Evolutionary conservation across 2,797 vertebrate species (phyloP).

Genomic region (Eutrigla gurnardus): DNA sequence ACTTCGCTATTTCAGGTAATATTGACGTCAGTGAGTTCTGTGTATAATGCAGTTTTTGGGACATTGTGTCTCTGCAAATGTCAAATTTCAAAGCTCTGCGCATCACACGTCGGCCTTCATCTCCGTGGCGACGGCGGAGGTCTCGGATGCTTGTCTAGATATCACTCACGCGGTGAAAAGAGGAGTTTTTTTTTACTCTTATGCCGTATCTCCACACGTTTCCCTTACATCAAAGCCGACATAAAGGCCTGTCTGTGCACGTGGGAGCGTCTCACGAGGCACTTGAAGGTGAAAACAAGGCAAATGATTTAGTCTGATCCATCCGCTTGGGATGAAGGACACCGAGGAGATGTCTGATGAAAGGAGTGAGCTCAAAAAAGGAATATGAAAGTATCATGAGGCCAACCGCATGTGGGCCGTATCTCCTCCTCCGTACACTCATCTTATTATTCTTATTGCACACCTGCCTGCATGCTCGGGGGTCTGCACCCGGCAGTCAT

Average conservation of each 20-base stretch:
- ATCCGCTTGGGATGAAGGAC: slow-evolving; percentile 55
- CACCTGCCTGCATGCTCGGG: too few relatives aligned
- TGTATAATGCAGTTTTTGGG: neutral
- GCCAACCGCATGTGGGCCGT: slow-evolving; percentile 43
- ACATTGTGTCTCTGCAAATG: slow-evolving; percentile 1
- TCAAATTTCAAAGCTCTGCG: slow-evolving; percentile 7
- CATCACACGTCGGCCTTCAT: neutral
- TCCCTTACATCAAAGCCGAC: slow-evolving; percentile 67
- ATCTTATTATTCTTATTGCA: too few relatives aligned
- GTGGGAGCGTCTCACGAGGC: slow-evolving; percentile 36
- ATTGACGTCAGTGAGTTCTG: neutral
- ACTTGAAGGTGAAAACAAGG: slow-evolving; percentile 50
- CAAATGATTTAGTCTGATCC: slow-evolving; percentile 70
- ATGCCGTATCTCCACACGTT: slow-evolving; percentile 56
- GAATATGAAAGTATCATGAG: slow-evolving; percentile 5
- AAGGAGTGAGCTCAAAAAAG: slow-evolving; percentile 46
- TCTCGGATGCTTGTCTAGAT: neutral
- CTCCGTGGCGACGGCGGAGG: neutral
- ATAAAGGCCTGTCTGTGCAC: slow-evolving; percentile 71
- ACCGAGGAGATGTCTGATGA: slow-evolving; percentile 62
- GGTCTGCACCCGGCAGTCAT: neutral
- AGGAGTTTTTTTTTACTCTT: neutral
- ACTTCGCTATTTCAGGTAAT: neutral
- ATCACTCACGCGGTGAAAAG: neutral
- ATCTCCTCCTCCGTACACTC: slow-evolving; percentile 6